Percentiles rank a stretch among this genome's conserved stretches.
These are phyloP conservation scores for Leucoraja erinaceus DNA, from an alignment of 2,113 vertebrate genomes.

Conservation along the genomic window DNA sequence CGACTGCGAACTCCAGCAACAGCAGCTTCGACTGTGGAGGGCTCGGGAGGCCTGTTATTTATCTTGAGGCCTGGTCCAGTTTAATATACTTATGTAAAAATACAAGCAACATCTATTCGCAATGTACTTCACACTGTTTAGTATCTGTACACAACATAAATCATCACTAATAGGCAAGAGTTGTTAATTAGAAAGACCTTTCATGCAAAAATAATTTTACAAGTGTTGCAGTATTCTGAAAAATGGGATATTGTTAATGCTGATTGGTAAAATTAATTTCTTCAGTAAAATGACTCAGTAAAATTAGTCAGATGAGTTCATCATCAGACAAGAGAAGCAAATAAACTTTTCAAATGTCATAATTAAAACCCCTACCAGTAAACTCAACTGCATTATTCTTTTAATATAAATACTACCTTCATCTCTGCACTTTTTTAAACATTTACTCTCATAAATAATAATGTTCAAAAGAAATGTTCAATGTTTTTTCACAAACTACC, in stretches of 20 bases:
- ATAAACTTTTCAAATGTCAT: not conserved
- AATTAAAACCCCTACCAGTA: not conserved
- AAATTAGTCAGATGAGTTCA: not conserved
- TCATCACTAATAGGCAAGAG: not conserved
- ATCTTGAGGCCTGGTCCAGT: not conserved
- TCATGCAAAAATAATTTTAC: not conserved
- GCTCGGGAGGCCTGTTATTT: not conserved
- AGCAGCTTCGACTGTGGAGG: too few relatives aligned
- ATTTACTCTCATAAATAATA: not conserved
- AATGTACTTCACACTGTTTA: not conserved
- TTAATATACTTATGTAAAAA: not conserved
- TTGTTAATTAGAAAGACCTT: not conserved
- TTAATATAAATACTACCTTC: not conserved
- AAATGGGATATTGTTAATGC: not conserved
- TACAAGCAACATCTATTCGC: not conserved
- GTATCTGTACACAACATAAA: not conserved
- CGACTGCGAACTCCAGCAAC: too few relatives aligned
- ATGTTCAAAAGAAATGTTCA: not conserved
- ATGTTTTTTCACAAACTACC: not conserved
- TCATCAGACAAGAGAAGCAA: not conserved
- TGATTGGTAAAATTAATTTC: not conserved
- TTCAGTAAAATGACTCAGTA: not conserved
- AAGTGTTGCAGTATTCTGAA: not conserved
- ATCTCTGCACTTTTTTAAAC: not conserved
- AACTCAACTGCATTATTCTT: not conserved